Evolutionary conservation across 2,888 invertebrate species (phyloP), one percentile per base, ranked within the genome.

Genomic region (Anoplius nigerrimus): DNA sequence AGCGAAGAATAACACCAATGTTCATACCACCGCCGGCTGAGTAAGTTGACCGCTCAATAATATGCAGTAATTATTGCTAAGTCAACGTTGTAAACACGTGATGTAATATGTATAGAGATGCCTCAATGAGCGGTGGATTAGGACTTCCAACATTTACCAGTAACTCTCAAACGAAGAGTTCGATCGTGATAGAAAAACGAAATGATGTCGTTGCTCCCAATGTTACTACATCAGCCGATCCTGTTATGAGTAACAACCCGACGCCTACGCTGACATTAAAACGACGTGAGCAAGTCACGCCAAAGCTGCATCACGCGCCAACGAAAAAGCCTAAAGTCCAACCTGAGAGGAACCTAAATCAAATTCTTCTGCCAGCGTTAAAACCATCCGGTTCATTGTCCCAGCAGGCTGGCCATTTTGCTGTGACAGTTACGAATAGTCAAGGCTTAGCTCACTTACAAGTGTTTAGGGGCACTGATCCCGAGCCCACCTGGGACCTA

Each of bases 1-100:
- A 97, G 89, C 91, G 99, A 51, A 92, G 99, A 72, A 99, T 99
- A 77, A 99, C 98, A 6, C 99, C 99, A 0, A 96, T 99, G 90
- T 97, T 97, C 87, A 94, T 99, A 82, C 96, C 97, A 20, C 92
- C 92, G 2, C 91, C 92, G 60, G 89, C 90, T 0, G 94, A 94
- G 80, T 92, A 93, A 78, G 90, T 90, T 92, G 91, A 82, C 89
- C 90, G 16, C 89, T 22, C 22, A 46, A 18, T 46, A n/a, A 46
- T 46, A 3, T 46, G 16, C 16, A 21, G 18, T 55, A n/a, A 2
- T 2, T 54, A 22, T 6, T 54, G 20, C 16, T 2, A 27, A 34
- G 11, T 34, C 34, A 11, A 34, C 11, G 4, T 34, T 34, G 1
- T 13, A 34, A 2, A 22, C 21, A 20, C 27, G 2, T 21, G 16